Evolutionary conservation across 2,888 invertebrate genomes (phyloP).

Genomic region (Morpho helenor): DNA sequence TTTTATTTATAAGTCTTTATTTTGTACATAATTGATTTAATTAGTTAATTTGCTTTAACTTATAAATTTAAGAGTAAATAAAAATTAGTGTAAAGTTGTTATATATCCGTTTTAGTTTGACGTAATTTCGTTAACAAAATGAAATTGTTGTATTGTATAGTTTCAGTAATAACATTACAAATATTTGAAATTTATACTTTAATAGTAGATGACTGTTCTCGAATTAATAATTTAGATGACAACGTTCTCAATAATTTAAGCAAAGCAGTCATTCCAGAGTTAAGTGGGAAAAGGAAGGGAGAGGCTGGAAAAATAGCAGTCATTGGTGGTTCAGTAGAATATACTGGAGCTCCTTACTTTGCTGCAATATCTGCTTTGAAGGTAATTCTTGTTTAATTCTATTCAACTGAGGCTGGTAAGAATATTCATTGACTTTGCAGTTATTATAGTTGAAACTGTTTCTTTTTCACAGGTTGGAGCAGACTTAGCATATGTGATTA

Average conservation of each 20-base stretch:
- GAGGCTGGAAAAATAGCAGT: constrained; percentile 93
- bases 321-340: constrained; percentile 95
- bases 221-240: constrained; percentile 25
- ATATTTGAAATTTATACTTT: constrained; percentile 10
- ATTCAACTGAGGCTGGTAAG: neutral
- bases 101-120: too few relatives aligned
- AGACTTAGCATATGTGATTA: constrained; percentile 95
- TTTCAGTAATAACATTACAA: neutral
- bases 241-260: constrained; percentile 36
- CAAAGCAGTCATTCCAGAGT: constrained; percentile 45
- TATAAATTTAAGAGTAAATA: too few relatives aligned
- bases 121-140: neutral
- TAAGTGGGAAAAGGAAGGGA: constrained; percentile 83
- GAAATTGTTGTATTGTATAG: neutral
- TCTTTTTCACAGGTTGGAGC: constrained; percentile 83
- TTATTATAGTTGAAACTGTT: neutral
- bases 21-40: too few relatives aligned
- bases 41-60: too few relatives aligned
- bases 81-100: too few relatives aligned
- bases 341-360: constrained; percentile 98
- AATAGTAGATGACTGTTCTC: constrained; percentile 31
- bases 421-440: neutral
- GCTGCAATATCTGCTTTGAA: constrained; percentile 93
- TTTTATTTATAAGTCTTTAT: too few relatives aligned
- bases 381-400: constrained; percentile 38